phyloP scores from a whole-genome alignment of 64 coral and sea anemone species.

The Dendrophyllia cribrosa region DNA sequence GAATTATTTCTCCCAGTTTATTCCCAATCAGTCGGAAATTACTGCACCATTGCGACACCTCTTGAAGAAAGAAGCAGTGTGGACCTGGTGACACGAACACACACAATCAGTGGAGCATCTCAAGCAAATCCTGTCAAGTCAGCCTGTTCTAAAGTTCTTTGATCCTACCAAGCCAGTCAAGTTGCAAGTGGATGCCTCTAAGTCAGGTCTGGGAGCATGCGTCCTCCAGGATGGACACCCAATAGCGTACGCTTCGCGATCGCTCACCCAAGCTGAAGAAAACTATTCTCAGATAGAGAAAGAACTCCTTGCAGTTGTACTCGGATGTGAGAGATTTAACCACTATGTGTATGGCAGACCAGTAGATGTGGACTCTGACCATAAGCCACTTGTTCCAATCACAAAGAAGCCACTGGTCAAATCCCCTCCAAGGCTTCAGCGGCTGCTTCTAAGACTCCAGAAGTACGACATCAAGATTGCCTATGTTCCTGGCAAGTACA shows the following conservation, averaged over 20 bases:
- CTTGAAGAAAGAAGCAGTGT: neutral
- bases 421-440: no score
- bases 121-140: neutral
- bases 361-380: no score
- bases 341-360: no score
- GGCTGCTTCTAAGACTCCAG: no score
- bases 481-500: no score
- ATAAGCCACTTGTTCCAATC: neutral
- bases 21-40: conserved; percentile 46
- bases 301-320: neutral
- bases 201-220: conserved; percentile 22
- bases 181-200: conserved; percentile 33
- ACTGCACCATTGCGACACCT: neutral
- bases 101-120: neutral
- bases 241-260: neutral
- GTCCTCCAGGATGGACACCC: conserved; percentile 27
- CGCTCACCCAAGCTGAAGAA: neutral
- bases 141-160: conserved; percentile 38
- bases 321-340: no score
- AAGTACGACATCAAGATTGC: no score
- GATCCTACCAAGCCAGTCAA: conserved; percentile 8
- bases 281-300: conserved; percentile 12
- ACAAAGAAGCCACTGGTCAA: neutral
- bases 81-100: neutral
- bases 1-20: conserved; percentile 36